These are phyloP conservation scores for Morelia viridis DNA, from an alignment of 2,797 vertebrate species.

Conservation along the genomic window DNA sequence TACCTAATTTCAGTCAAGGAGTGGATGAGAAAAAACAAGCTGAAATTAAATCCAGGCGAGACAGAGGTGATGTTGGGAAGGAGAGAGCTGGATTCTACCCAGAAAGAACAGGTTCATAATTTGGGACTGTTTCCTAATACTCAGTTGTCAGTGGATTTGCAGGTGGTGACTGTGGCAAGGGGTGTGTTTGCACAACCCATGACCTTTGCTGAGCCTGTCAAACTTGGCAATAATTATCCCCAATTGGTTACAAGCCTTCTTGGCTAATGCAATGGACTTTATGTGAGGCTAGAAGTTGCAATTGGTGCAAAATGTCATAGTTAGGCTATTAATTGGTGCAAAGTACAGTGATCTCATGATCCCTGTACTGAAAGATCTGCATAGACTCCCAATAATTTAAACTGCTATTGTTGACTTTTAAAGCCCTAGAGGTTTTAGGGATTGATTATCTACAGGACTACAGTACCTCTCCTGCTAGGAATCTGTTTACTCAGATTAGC, in stretches of 20 bases:
- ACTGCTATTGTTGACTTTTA: no score
- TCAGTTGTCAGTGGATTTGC: neutral
- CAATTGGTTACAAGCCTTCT: neutral
- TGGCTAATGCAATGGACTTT: neutral
- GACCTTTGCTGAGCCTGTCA: neutral
- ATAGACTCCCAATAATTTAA: no score
- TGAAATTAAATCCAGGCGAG: neutral
- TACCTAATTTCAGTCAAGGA: neutral
- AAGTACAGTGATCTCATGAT: neutral
- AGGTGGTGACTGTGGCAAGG: neutral
- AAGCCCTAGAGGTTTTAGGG: no score
- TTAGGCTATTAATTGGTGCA: neutral
- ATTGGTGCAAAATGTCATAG: neutral
- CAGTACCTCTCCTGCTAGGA: neutral
- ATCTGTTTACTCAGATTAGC: neutral
- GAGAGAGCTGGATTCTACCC: neutral
- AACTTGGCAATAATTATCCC: neutral
- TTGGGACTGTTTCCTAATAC: neutral
- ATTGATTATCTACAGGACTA: neutral
- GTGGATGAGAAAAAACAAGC: neutral
- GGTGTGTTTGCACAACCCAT: neutral
- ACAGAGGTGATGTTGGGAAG: neutral
- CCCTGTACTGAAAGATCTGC: no score
- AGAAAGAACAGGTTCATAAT: neutral
- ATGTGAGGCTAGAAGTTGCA: neutral